Evolutionary conservation across 2,113 vertebrate genomes (phyloP), one percentile per base, ranked within the genome.

Genomic region (Stegostoma tigrinum): DNA sequence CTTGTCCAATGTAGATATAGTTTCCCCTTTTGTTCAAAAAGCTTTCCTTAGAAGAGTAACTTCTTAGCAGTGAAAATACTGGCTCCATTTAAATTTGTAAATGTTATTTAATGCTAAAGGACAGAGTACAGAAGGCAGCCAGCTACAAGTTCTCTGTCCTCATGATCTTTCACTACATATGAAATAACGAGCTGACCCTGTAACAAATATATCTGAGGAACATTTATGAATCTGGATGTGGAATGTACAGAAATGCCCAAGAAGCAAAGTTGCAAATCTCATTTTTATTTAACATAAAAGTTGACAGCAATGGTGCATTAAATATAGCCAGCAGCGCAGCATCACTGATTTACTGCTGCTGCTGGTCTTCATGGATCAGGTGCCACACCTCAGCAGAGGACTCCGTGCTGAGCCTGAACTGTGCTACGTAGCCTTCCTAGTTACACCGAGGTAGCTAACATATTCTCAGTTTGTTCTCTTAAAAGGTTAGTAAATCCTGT

Each of bases 341-440:
- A 42, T 17, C 55, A 93, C 15, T 93, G 34, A 93, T 90, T 93
- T 34, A 67, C 89, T 24, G 87, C 30, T 75, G 30, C 89, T 93
- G 89, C 61, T 38, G 61, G 89, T 93, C 89, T 93, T 93, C 89
- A 93, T 93, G 89, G 89, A 67, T 93, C 89, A 93, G 55, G 61
- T 38, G 55, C 89, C 61, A 66, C 89, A 93, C 89, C n/a, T 23
- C 89, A 66, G 89, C 89, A 93, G 61, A 93, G 66, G 67, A 23
- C 61, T 93, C 89, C 21, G 21, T 7, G n/a, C 89, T 93, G 21
- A 93, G 89, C 17, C 89, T 93, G 61, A 66, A 66, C 89, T 64
- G 30, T 30, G 55, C 55, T 66, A 55, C 61, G 12, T 21, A 3
- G 38, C 2, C 61, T 45, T 93, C 89, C 66, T 17, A 15, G 52